These are phyloP conservation scores for Archips xylosteana DNA, from an alignment of 2,888 invertebrate genomes.

Conservation along the genomic window DNA sequence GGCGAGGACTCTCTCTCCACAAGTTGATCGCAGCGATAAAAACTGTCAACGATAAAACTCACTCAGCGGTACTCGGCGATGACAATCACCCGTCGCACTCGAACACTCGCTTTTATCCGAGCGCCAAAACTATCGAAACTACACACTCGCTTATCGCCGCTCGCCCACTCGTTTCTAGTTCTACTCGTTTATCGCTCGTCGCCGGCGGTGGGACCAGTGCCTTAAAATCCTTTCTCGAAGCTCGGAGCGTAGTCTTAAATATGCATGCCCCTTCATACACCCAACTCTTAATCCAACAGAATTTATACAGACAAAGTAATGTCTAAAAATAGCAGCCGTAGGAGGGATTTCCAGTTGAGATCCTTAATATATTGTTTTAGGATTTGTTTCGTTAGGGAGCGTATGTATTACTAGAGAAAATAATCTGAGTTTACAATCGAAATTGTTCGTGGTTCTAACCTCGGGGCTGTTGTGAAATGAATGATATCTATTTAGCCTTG, in stretches of 20 bases:
- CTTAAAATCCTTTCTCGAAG: slow-evolving; percentile 27
- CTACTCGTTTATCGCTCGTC: no score
- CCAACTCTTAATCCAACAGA: slow-evolving; percentile 20
- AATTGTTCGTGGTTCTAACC: not conserved
- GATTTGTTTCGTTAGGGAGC: slow-evolving; percentile 4
- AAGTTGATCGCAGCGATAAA: no score
- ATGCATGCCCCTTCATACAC: slow-evolving; percentile 26
- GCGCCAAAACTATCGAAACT: no score
- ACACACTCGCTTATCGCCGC: no score
- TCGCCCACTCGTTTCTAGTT: no score
- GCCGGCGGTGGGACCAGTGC: no score
- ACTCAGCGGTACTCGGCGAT: no score
- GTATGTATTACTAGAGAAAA: not conserved
- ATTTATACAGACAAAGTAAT: slow-evolving; percentile 25
- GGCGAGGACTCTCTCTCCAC: no score
- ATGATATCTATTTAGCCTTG: no score
- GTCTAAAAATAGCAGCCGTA: slow-evolving; percentile 17
- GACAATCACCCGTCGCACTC: no score
- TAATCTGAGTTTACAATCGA: not conserved
- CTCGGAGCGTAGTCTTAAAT: slow-evolving; percentile 17
- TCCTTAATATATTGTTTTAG: slow-evolving; percentile 11
- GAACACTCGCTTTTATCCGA: no score
- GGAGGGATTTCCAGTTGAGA: not conserved
- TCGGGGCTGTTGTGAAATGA: not conserved
- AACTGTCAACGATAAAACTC: no score